phyloP scores from a whole-genome alignment of 2,797 vertebrate species.

The Apogon hyalosoma region DNA sequence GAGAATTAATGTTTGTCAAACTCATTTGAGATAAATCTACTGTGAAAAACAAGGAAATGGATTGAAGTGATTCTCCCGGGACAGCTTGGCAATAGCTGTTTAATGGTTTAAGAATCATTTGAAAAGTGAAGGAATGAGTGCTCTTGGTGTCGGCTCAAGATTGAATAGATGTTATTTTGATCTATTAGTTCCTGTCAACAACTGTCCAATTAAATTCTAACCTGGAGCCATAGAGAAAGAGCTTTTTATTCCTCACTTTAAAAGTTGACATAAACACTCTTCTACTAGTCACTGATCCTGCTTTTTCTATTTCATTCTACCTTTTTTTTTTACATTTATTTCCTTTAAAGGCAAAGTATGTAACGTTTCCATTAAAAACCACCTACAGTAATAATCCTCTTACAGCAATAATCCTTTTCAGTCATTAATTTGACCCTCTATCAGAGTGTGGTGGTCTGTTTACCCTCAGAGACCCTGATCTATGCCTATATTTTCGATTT shows the following conservation, averaged over 20 bases:
- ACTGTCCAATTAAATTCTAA: slow-evolving; percentile 74
- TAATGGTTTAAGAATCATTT: slow-evolving; percentile 64
- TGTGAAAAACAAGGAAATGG: slow-evolving; percentile 51
- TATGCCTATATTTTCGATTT: too few relatives aligned
- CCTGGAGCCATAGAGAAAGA: slow-evolving; percentile 53
- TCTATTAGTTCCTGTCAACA: slow-evolving; percentile 67
- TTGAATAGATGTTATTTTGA: slow-evolving; percentile 69
- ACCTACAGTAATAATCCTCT: too few relatives aligned
- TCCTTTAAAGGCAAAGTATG: too few relatives aligned
- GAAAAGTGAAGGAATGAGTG: slow-evolving; percentile 58
- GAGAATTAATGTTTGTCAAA: slow-evolving; percentile 56
- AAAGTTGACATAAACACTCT: slow-evolving; percentile 43
- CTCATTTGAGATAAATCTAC: slow-evolving; percentile 53
- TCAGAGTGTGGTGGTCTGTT: too few relatives aligned
- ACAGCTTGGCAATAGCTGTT: slow-evolving; percentile 44
- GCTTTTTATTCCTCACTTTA: slow-evolving; percentile 41
- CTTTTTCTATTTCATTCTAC: background rate
- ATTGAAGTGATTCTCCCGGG: slow-evolving; percentile 58
- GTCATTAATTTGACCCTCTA: too few relatives aligned
- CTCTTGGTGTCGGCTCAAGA: slow-evolving; percentile 56
- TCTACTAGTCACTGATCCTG: slow-evolving; percentile 27
- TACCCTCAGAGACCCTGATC: too few relatives aligned
- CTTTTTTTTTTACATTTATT: too few relatives aligned
- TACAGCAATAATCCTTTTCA: too few relatives aligned
- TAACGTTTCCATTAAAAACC: too few relatives aligned